Conservation (phyloP, 2,797 vertebrate species). For the Xenopus petersii region DNA sequence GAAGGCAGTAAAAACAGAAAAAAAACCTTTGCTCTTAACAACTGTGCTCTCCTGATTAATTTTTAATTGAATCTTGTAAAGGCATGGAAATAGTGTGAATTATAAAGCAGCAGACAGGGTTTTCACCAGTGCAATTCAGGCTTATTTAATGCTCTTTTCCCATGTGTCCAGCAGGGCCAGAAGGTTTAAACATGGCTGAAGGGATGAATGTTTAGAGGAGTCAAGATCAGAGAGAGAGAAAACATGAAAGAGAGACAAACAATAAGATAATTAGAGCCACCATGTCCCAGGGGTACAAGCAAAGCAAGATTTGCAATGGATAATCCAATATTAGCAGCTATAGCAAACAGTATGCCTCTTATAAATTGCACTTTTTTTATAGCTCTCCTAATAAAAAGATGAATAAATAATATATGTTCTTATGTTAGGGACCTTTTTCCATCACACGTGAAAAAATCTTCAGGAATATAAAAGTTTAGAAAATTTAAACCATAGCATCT, state of each 20-base stretch:
- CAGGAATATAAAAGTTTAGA: too few relatives aligned
- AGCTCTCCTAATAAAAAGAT: too few relatives aligned
- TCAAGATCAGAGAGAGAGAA: constrained; percentile 19
- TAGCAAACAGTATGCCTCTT: background rate
- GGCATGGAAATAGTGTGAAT: constrained; percentile 61
- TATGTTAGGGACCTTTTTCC: too few relatives aligned
- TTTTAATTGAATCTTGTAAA: constrained; percentile 71
- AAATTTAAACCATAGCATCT: too few relatives aligned
- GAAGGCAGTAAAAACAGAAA: constrained; percentile 55
- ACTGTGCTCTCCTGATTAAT: constrained; percentile 62
- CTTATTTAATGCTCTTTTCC: constrained; percentile 40
- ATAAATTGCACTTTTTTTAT: too few relatives aligned
- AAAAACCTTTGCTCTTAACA: constrained; percentile 52
- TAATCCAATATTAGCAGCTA: constrained; percentile 2
- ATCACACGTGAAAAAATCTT: too few relatives aligned
- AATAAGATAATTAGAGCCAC: constrained; percentile 38
- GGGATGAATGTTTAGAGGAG: constrained; percentile 28
- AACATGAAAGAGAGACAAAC: constrained; percentile 55
- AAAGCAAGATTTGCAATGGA: constrained; percentile 2
- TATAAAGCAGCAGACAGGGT: constrained; percentile 55
- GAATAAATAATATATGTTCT: too few relatives aligned
- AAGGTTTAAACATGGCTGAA: constrained; percentile 21
- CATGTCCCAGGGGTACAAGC: constrained; percentile 14
- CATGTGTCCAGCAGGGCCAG: constrained; percentile 48
- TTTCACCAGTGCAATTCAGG: constrained; percentile 46